A percentile compares a stretch with the other conserved stretches of the same genome.
These are phyloP conservation scores for Sylvietta virens DNA, from an alignment of 2,113 vertebrate genomes.

Conservation along the genomic window DNA sequence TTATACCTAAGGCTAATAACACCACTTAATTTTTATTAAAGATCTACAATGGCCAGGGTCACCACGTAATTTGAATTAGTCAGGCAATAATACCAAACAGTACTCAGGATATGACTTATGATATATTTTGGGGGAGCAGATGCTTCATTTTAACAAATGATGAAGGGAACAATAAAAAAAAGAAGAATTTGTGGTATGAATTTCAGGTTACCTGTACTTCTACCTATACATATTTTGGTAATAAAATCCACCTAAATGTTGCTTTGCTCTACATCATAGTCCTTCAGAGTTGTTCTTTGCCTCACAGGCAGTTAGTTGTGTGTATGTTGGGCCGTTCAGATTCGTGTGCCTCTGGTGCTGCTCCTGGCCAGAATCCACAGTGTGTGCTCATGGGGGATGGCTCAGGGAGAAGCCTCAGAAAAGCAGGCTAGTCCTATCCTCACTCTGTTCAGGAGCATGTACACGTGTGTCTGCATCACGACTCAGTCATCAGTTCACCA, in stretches of 20 bases:
- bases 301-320: background rate
- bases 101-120: background rate
- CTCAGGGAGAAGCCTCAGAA: background rate
- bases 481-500: background rate
- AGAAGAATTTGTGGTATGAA: background rate
- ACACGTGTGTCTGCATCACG: background rate
- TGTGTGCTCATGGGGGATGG: background rate
- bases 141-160: background rate
- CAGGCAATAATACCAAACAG: background rate
- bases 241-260: background rate
- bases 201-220: background rate
- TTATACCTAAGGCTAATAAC: background rate
- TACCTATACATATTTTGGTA: background rate
- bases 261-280: background rate
- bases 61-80: background rate
- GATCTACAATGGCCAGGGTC: background rate
- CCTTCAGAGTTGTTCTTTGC: background rate
- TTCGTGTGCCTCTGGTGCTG: background rate
- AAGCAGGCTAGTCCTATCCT: background rate
- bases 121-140: background rate
- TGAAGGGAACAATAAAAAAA: background rate
- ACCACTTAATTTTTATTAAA: conserved; percentile 20
- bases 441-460: background rate
- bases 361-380: background rate
- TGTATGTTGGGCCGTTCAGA: background rate